These are phyloP conservation scores for Cettia cetti DNA, from an alignment of 2,113 vertebrate species.

Conservation along the genomic window DNA sequence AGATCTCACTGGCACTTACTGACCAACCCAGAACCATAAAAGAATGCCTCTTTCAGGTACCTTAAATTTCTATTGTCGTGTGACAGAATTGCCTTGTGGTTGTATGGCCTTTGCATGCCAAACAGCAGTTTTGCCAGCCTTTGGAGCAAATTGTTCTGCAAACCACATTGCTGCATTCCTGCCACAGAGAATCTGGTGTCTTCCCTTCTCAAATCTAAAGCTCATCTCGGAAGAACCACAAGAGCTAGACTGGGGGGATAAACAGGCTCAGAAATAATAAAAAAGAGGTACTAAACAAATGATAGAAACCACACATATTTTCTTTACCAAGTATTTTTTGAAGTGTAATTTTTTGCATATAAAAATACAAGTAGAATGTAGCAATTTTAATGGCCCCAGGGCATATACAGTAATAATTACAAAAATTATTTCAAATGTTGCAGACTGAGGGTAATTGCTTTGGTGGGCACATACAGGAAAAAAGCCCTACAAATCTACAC, in stretches of 20 bases:
- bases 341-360: neutral
- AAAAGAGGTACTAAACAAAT: neutral
- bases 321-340: neutral
- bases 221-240: neutral
- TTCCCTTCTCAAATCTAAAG: neutral
- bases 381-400: neutral
- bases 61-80: neutral
- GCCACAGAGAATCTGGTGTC: neutral
- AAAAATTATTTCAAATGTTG: neutral
- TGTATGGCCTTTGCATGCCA: neutral
- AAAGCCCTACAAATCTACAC: neutral
- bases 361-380: neutral
- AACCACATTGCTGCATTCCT: neutral
- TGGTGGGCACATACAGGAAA: neutral
- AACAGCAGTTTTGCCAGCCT: neutral
- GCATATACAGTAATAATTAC: neutral
- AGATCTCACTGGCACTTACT: neutral
- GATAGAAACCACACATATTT: neutral
- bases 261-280: neutral
- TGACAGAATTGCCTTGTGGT: neutral
- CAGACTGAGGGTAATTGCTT: neutral
- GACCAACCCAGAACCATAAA: neutral
- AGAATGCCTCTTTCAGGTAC: neutral
- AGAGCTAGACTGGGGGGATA: accelerated
- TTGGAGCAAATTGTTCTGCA: neutral